Conservation (phyloP, 2,113 vertebrate genomes). For the Eudyptes chrysolophus region DNA sequence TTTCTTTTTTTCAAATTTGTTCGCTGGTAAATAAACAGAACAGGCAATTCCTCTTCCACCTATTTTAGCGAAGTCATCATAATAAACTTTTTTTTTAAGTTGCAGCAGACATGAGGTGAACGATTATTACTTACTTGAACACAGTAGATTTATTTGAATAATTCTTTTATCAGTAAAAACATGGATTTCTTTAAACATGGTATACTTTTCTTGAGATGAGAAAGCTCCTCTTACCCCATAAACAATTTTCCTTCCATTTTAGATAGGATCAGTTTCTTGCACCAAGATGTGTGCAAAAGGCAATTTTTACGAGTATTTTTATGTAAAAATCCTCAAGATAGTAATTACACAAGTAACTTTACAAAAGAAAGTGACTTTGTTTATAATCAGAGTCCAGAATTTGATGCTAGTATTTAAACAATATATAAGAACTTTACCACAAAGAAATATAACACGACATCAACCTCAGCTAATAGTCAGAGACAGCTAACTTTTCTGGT, state of each 20-base stretch:
- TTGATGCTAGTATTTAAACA: background rate
- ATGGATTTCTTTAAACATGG: background rate
- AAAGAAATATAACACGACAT: background rate
- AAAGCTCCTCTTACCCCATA: background rate
- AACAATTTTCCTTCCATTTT: background rate
- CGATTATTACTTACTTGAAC: background rate
- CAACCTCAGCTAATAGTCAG: background rate
- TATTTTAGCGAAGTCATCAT: background rate
- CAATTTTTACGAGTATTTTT: background rate
- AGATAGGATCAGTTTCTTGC: background rate
- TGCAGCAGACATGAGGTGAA: background rate
- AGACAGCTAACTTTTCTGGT: background rate
- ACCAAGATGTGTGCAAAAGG: background rate
- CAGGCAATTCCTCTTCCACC: background rate
- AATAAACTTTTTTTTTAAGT: background rate
- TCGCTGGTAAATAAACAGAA: constrained; percentile 11
- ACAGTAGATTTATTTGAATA: background rate
- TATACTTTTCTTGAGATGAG: background rate
- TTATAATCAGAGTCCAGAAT: background rate
- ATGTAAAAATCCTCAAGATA: background rate
- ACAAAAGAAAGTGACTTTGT: background rate
- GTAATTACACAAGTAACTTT: background rate
- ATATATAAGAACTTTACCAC: background rate
- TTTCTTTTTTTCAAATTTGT: background rate
- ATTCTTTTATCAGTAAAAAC: background rate